A percentile compares a stretch with the other conserved stretches of the same genome.
Conservation (phyloP, 2,888 invertebrate species). For the Phytoseiulus persimilis region DNA sequence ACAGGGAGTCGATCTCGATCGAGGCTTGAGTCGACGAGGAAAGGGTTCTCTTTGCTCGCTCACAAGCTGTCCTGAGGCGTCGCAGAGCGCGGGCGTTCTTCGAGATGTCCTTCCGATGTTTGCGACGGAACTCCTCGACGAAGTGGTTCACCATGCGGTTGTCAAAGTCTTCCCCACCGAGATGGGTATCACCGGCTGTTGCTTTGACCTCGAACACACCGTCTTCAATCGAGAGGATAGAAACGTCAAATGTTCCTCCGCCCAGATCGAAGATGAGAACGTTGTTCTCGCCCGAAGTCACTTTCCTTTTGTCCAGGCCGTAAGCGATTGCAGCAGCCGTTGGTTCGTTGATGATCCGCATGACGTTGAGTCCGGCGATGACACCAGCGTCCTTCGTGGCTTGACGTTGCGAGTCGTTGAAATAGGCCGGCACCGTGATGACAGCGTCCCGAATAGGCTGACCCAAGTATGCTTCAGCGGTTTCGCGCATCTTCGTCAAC, state of each 20-base stretch:
- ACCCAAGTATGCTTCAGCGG: conserved; percentile 64
- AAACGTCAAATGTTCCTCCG: conserved; percentile 39
- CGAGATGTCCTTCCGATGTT: too few species aligned
- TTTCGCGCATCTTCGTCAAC: too few species aligned
- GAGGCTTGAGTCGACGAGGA: conserved; percentile 67
- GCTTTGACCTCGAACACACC: conserved; percentile 48
- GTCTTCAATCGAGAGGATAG: conserved; percentile 39
- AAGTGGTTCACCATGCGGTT: too few species aligned
- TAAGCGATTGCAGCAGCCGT: too few species aligned
- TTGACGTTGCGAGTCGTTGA: conserved; percentile 60
- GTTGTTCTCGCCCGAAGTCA: conserved; percentile 46
- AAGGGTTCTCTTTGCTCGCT: conserved; percentile 66
- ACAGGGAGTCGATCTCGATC: conserved; percentile 54
- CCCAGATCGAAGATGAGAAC: conserved; percentile 40
- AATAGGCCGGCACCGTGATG: conserved; percentile 70
- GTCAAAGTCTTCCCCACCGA: too few species aligned
- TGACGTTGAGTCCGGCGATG: too few species aligned
- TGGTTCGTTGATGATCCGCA: too few species aligned
- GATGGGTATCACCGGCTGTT: conserved; percentile 49
- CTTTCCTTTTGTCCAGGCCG: conserved; percentile 46
- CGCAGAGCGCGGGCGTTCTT: too few species aligned
- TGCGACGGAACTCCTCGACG: too few species aligned
- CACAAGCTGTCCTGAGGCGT: too few species aligned
- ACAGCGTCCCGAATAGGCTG: conserved; percentile 62
- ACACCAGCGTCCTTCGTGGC: conserved; percentile 54